Conservation (phyloP, 2,888 invertebrate species). For the Stenolophus ochropezus region DNA sequence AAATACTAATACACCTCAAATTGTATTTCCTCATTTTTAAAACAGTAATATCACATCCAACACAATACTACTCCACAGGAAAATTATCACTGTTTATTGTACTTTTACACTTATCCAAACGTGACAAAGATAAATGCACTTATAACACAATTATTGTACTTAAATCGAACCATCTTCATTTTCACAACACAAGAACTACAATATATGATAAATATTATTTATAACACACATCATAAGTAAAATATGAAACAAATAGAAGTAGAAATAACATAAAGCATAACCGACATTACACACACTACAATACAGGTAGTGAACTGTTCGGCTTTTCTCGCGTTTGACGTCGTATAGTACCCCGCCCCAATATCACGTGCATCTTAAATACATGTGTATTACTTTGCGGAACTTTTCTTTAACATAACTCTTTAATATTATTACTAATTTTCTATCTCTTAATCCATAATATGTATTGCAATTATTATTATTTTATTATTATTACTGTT, state of each 20-base stretch:
- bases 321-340: slow-evolving; percentile 20
- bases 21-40: slow-evolving; percentile 38
- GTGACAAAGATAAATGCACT: slow-evolving; percentile 59
- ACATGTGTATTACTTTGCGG: neutral
- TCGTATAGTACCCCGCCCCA: slow-evolving; percentile 46
- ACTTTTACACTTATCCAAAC: slow-evolving; percentile 47
- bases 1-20: slow-evolving; percentile 35
- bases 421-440: neutral
- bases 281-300: slow-evolving; percentile 42
- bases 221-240: slow-evolving; percentile 28
- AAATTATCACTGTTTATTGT: slow-evolving; percentile 51
- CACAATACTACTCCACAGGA: slow-evolving; percentile 9
- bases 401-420: neutral
- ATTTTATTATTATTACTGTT: too few relatives aligned
- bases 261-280: slow-evolving; percentile 40
- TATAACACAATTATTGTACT: slow-evolving; percentile 29
- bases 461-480: too few relatives aligned
- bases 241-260: slow-evolving; percentile 18
- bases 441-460: too few relatives aligned
- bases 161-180: slow-evolving; percentile 39
- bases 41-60: slow-evolving; percentile 48
- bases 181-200: slow-evolving; percentile 7
- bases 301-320: slow-evolving; percentile 28
- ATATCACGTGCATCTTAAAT: slow-evolving; percentile 33
- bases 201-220: slow-evolving; percentile 9